phyloP scores from a whole-genome alignment of 64 coral and sea anemone species.

The Porites australiensis region DNA sequence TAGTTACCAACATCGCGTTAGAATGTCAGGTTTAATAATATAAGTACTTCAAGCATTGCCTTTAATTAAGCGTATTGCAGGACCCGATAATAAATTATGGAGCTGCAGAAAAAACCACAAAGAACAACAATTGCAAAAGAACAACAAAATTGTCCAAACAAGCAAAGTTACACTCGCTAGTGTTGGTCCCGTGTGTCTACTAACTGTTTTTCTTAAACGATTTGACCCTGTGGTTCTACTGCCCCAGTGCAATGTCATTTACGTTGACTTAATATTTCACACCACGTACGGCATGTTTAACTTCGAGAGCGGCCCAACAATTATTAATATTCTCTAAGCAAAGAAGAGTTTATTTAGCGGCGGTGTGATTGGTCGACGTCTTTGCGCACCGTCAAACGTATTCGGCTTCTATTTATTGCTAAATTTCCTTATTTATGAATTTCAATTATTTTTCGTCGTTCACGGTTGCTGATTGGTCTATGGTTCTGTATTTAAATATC shows the following conservation, averaged over 20 bases:
- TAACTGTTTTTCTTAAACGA: constrained; percentile 62
- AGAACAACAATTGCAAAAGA: constrained; percentile 79
- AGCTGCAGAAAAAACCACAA: constrained; percentile 43
- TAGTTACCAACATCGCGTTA: constrained; percentile 76
- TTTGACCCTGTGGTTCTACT: constrained; percentile 67
- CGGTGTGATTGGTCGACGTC: constrained; percentile 74
- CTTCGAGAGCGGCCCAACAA: constrained; percentile 85
- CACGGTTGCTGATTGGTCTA: constrained; percentile 74
- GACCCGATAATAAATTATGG: constrained; percentile 80
- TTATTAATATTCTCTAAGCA: constrained; percentile 88
- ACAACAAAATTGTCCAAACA: neutral
- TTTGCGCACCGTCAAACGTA: constrained; percentile 81
- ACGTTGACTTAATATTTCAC: constrained; percentile 92
- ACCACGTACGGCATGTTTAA: constrained; percentile 85
- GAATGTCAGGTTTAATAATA: constrained; percentile 90
- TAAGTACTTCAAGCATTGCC: constrained; percentile 86
- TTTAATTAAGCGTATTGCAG: constrained; percentile 94
- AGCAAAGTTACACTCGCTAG: neutral
- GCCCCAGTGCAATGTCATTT: constrained; percentile 66
- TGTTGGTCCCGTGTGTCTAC: neutral
- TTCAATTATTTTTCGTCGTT: constrained; percentile 81
- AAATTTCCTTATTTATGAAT: constrained; percentile 74
- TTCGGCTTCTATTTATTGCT: constrained; percentile 93
- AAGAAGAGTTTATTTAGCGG: constrained; percentile 71
- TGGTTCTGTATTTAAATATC: constrained; percentile 78